Percentiles rank a stretch among this genome's conserved stretches.
phyloP scores from a whole-genome alignment of 2,888 invertebrate species.

The Cheilosia vernalis region DNA sequence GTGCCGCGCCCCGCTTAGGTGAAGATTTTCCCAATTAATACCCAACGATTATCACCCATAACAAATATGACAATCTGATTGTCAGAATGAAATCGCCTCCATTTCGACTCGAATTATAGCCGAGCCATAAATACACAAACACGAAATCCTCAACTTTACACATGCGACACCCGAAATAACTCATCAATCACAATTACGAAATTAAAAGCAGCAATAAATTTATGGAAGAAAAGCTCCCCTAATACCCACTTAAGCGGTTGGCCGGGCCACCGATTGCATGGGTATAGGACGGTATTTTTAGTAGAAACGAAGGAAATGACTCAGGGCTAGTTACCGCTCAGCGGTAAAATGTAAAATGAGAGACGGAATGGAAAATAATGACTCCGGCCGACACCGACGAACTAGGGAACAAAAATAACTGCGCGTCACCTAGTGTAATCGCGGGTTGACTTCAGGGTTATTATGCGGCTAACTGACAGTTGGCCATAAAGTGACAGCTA shows the following conservation, averaged over 20 bases:
- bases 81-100: conserved; percentile 52
- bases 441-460: conserved; percentile 48
- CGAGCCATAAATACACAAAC: conserved; percentile 37
- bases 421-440: conserved; percentile 50
- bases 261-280: conserved; percentile 41
- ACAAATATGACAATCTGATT: conserved; percentile 60
- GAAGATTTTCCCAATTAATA: conserved; percentile 35
- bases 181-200: conserved; percentile 83
- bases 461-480: conserved; percentile 26
- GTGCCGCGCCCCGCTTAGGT: conserved; percentile 13
- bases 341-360: conserved; percentile 20
- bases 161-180: conserved; percentile 76
- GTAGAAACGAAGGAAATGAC: conserved; percentile 33
- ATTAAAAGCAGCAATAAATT: conserved; percentile 81
- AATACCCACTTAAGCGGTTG: conserved; percentile 34
- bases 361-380: conserved; percentile 2
- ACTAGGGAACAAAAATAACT: conserved; percentile 13
- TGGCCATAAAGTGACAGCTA: conserved; percentile 32
- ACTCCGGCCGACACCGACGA: conserved; percentile 2
- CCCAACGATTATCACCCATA: conserved; percentile 42
- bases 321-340: conserved; percentile 39
- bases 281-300: conserved; percentile 13
- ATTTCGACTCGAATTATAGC: conserved; percentile 43
- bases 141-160: conserved; percentile 39
- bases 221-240: conserved; percentile 79